Conservation (phyloP, 2,888 invertebrate genomes). For the Odontomyia ornata region DNA sequence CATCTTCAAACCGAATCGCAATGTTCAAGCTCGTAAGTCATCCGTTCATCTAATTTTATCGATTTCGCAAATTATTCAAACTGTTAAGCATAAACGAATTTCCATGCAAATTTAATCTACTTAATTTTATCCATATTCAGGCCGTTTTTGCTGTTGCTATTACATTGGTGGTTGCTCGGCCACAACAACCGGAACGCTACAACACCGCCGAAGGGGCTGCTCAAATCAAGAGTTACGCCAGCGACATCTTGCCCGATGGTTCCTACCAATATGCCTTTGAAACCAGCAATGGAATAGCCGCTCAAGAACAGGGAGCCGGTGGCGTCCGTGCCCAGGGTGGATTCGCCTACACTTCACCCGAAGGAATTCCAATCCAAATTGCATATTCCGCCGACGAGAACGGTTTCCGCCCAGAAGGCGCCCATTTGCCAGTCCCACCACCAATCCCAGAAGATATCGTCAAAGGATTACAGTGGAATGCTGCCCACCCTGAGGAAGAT, state of each 20-base stretch:
- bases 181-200: conserved; percentile 13
- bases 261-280: conserved; percentile 62
- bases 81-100: background rate
- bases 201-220: conserved; percentile 18
- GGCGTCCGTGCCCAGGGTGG: conserved; percentile 56
- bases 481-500: conserved; percentile 39
- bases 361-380: conserved; percentile 64
- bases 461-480: conserved; percentile 48
- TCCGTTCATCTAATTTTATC: background rate
- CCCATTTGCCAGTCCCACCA: conserved; percentile 33
- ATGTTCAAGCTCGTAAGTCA: conserved; percentile 41
- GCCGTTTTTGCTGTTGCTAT: conserved; percentile 31
- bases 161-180: conserved; percentile 31
- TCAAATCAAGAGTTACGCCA: conserved; percentile 62
- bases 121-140: background rate
- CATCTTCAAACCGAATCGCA: conserved; percentile 10
- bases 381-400: conserved; percentile 57
- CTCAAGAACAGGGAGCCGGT: conserved; percentile 67
- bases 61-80: background rate
- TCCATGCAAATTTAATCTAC: conserved; percentile 25
- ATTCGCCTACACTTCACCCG: conserved; percentile 67
- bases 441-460: conserved; percentile 41
- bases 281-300: conserved; percentile 71
- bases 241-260: conserved; percentile 27
- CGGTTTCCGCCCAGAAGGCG: conserved; percentile 33